phyloP scores from a whole-genome alignment of 2,888 invertebrate genomes.

The Emmelina monodactyla region DNA sequence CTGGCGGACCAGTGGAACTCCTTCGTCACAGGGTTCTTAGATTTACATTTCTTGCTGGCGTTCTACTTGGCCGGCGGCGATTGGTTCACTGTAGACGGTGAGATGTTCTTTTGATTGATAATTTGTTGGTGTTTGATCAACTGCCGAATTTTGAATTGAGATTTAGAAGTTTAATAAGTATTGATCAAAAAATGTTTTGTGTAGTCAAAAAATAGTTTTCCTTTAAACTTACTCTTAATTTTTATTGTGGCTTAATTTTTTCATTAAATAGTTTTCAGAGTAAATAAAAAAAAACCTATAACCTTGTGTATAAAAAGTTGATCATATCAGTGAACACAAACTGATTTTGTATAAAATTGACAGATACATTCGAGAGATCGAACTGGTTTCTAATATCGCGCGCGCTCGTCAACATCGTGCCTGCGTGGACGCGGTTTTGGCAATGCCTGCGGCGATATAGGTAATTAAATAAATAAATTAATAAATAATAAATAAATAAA shows the following conservation, averaged over 20 bases:
- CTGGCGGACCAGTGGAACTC: constrained; percentile 98
- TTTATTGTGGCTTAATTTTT: too few species aligned
- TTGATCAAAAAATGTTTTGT: not conserved
- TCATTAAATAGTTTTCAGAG: too few species aligned
- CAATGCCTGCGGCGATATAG: constrained; percentile 95
- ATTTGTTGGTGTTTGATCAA: not conserved
- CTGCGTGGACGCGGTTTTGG: constrained; percentile 97
- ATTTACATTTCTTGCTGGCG: constrained; percentile 93
- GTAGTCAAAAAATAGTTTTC: too few species aligned
- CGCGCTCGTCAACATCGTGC: constrained; percentile 88
- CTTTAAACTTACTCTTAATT: too few species aligned
- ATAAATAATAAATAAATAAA: too few species aligned
- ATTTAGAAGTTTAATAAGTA: not conserved
- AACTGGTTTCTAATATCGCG: constrained; percentile 78
- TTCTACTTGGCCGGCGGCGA: constrained; percentile 86
- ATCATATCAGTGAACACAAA: too few species aligned
- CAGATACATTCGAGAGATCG: constrained; percentile 67
- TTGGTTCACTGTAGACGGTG: constrained; percentile 72
- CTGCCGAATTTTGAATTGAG: not conserved
- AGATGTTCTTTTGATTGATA: constrained; percentile 12
- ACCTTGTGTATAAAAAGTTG: too few species aligned
- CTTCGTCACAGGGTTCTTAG: constrained; percentile 85
- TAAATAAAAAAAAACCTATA: too few species aligned
- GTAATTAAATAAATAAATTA: too few species aligned
- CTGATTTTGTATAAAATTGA: too few species aligned